Evolutionary conservation across 2,888 invertebrate genomes (phyloP).

Genomic region (Drosophila merina): DNA sequence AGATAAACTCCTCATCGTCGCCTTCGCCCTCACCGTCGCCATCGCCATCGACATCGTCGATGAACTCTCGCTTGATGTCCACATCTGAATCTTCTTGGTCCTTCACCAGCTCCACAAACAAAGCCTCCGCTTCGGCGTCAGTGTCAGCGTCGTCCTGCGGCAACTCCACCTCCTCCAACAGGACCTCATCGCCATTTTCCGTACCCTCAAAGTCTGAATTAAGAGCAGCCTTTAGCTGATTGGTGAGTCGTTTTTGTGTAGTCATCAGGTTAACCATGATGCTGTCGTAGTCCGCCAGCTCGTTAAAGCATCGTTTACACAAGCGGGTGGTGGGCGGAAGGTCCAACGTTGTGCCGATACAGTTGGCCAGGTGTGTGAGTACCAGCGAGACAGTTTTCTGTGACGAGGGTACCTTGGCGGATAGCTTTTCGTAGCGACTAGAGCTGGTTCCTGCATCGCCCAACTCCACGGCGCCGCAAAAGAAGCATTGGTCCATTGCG

Average conservation of each 20-base stretch:
- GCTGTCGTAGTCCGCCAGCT: conserved; percentile 77
- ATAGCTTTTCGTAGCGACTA: conserved; percentile 61
- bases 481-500: conserved; percentile 74
- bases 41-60: conserved; percentile 46
- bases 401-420: conserved; percentile 74
- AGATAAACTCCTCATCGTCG: conserved; percentile 55
- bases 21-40: conserved; percentile 46
- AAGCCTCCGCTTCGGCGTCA: conserved; percentile 59
- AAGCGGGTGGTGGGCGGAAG: conserved; percentile 66
- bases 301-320: conserved; percentile 73
- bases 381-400: conserved; percentile 78
- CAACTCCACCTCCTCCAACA: conserved; percentile 39
- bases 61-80: conserved; percentile 60
- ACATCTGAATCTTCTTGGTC: conserved; percentile 49
- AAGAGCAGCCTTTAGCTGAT: conserved; percentile 69
- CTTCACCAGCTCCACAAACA: conserved; percentile 66
- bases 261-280: conserved; percentile 80
- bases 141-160: conserved; percentile 55
- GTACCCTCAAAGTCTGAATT: conserved; percentile 55
- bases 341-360: conserved; percentile 73
- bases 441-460: conserved; percentile 41
- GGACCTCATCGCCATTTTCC: conserved; percentile 28
- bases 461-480: conserved; percentile 74
- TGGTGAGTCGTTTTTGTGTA: conserved; percentile 75
- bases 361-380: conserved; percentile 77